Percentiles rank a stretch among this genome's conserved stretches.
phyloP scores from a whole-genome alignment of 1,140 invertebrate genomes.

The Heliconius hermathena region DNA sequence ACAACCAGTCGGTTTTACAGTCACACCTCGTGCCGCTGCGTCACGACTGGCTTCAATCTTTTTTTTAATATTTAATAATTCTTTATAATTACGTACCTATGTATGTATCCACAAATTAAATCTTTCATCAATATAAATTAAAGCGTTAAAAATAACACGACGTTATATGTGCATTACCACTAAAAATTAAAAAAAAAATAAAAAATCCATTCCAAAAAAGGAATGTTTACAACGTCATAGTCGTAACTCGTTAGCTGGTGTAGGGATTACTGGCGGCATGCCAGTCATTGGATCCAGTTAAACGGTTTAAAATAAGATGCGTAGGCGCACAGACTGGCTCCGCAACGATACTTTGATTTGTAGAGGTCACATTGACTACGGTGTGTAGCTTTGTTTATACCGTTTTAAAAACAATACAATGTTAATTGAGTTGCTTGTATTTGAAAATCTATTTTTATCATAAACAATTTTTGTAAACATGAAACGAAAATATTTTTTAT shows the following conservation, averaged over 20 bases:
- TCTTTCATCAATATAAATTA: background rate
- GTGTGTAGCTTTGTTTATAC: background rate
- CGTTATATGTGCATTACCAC: conserved; percentile 9
- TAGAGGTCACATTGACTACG: conserved; percentile 41
- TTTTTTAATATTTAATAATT: background rate
- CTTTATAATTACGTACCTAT: background rate
- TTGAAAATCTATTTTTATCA: background rate
- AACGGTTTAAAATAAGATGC: conserved; percentile 40
- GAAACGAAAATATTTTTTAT: background rate
- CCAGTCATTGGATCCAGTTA: conserved; percentile 42
- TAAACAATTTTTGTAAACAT: background rate
- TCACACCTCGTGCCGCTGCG: too few species aligned
- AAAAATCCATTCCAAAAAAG: conserved; percentile 51
- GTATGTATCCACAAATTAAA: background rate
- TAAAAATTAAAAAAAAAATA: conserved; percentile 26
- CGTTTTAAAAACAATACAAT: background rate
- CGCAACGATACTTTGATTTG: conserved; percentile 28
- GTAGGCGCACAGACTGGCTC: conserved; percentile 33
- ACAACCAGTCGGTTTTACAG: too few species aligned
- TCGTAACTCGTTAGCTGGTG: conserved; percentile 51
- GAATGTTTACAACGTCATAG: conserved; percentile 62
- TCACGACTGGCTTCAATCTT: too few species aligned
- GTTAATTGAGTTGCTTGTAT: too few species aligned
- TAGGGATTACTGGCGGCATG: conserved; percentile 37
- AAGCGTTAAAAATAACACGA: conserved; percentile 4